phyloP scores from a whole-genome alignment of 2,113 vertebrate species.

The Bombycilla garrulus region DNA sequence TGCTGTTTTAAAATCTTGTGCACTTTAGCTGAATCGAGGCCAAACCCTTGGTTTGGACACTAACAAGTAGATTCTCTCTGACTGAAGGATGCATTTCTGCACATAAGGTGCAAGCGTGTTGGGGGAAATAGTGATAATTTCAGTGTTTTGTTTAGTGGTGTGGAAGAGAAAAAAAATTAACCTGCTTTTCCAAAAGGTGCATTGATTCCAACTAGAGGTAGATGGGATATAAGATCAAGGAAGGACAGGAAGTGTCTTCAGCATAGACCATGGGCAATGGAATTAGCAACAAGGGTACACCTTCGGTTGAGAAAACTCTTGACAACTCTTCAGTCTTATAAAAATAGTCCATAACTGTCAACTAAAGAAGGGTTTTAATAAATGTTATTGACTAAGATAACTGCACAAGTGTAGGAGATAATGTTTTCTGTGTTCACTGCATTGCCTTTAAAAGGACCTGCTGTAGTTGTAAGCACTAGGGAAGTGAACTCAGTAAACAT shows the following conservation, averaged over 20 bases:
- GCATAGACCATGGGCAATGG: accelerated
- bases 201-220: not conserved
- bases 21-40: not conserved
- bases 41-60: not conserved
- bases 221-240: not conserved
- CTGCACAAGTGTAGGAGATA: not conserved
- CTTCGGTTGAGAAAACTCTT: not conserved
- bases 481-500: not conserved
- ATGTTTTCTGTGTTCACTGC: not conserved
- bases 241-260: not conserved
- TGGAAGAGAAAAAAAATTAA: not conserved
- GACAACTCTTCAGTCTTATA: not conserved
- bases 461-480: not conserved
- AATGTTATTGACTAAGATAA: not conserved
- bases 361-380: not conserved
- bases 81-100: not conserved
- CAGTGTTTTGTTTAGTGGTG: not conserved
- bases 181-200: not conserved
- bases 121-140: not conserved
- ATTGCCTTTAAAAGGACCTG: not conserved
- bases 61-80: not conserved
- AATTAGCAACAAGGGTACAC: not conserved
- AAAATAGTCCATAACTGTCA: not conserved
- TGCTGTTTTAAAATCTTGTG: not conserved
- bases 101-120: not conserved